Conservation (phyloP, 2,888 invertebrate genomes). For the Polyommatus iphigenia region DNA sequence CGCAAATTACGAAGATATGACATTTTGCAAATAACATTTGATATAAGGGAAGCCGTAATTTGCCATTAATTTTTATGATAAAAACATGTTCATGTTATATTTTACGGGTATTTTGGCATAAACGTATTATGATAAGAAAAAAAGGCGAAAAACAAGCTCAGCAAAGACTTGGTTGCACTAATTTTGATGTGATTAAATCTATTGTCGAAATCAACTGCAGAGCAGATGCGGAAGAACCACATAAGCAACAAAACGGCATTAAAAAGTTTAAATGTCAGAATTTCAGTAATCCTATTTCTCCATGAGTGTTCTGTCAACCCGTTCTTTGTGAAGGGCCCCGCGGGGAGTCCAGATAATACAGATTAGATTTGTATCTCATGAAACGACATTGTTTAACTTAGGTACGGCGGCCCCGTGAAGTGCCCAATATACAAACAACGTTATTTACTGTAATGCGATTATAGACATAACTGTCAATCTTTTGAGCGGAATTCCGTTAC, state of each 20-base stretch:
- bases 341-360: constrained; percentile 71
- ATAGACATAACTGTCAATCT: constrained; percentile 41
- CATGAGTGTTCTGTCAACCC: constrained; percentile 77
- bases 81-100: neutral
- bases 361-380: constrained; percentile 76
- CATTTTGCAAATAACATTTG: constrained; percentile 12
- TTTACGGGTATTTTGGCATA: neutral
- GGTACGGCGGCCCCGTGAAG: constrained; percentile 62
- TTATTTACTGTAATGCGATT: constrained; percentile 72
- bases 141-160: neutral
- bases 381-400: constrained; percentile 72
- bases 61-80: neutral
- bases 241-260: constrained; percentile 46
- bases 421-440: constrained; percentile 73
- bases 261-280: constrained; percentile 55
- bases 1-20: neutral
- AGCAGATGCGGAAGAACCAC: constrained; percentile 58
- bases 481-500: constrained; percentile 15
- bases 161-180: neutral
- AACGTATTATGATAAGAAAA: neutral
- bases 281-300: constrained; percentile 71
- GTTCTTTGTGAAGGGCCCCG: constrained; percentile 74
- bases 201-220: constrained; percentile 53
- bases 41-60: neutral
- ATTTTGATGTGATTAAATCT: constrained; percentile 63